Evolutionary conservation across 1,140 invertebrate genomes (phyloP).

Genomic region (Holotrichia oblita): DNA sequence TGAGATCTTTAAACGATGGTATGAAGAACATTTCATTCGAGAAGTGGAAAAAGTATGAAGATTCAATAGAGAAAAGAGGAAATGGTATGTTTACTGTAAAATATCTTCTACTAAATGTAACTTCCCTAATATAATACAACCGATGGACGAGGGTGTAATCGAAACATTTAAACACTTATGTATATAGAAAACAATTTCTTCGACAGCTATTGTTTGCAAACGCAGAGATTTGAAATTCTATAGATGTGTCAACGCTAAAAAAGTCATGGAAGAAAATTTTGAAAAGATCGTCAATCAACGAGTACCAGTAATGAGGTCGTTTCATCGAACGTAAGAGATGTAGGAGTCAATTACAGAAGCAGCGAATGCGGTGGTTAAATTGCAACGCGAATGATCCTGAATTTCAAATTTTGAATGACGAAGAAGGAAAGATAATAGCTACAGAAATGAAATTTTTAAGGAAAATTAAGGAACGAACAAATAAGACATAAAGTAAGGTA

Average conservation of each 20-base stretch:
- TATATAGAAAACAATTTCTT: not conserved
- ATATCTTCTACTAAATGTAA: not conserved
- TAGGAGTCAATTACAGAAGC: too few species aligned
- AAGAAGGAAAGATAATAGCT: too few species aligned
- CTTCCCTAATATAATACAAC: conserved; percentile 4
- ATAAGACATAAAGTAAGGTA: too few species aligned
- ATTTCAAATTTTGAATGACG: too few species aligned
- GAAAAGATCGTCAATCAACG: not conserved
- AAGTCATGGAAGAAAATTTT: too few species aligned
- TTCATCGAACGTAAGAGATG: not conserved
- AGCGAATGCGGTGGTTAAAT: too few species aligned
- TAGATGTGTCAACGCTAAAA: too few species aligned
- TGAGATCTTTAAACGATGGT: not conserved
- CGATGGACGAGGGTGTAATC: not conserved
- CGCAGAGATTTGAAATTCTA: not conserved
- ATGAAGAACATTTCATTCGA: not conserved
- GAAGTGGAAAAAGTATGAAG: not conserved
- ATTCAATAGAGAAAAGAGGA: not conserved
- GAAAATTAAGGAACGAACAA: too few species aligned
- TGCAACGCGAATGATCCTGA: too few species aligned
- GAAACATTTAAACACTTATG: not conserved
- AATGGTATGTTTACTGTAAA: not conserved
- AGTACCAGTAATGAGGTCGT: not conserved
- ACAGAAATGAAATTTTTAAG: too few species aligned
- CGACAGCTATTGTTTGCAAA: not conserved